Conservation (phyloP, 2,888 invertebrate genomes). For the Agrotis clavis region DNA sequence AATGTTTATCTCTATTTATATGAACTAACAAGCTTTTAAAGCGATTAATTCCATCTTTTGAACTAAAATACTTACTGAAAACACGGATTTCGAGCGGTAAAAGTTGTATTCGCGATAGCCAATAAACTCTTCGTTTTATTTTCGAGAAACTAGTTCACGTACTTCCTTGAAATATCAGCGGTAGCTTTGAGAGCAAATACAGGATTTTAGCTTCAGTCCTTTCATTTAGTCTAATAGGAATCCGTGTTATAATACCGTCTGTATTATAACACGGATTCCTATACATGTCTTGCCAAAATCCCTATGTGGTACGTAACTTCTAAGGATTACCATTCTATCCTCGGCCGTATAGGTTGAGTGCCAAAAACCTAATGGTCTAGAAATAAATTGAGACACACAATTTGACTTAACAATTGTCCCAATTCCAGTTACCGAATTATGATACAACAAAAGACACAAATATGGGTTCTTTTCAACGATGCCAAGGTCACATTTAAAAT, state of each 20-base stretch:
- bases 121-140: constrained; percentile 58
- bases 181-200: constrained; percentile 34
- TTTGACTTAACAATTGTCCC: background rate
- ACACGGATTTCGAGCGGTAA: constrained; percentile 28
- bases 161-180: constrained; percentile 32
- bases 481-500: constrained; percentile 37
- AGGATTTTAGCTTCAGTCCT: constrained; percentile 24
- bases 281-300: constrained; percentile 33
- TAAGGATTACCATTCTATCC: constrained; percentile 12
- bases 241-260: too few relatives aligned
- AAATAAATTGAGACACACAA: constrained; percentile 21
- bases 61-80: constrained; percentile 51
- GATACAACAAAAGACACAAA: constrained; percentile 3
- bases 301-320: constrained; percentile 16
- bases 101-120: constrained; percentile 46
- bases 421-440: constrained; percentile 16
- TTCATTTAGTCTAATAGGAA: constrained; percentile 35
- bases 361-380: constrained; percentile 43
- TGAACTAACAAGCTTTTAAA: constrained; percentile 10
- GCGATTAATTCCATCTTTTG: constrained; percentile 29
- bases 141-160: constrained; percentile 38
- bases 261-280: constrained; percentile 30
- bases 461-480: background rate
- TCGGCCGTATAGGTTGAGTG: constrained; percentile 13
- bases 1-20: background rate